phyloP scores from a whole-genome alignment of 2,113 vertebrate genomes.

The Solenodon paradoxus region DNA sequence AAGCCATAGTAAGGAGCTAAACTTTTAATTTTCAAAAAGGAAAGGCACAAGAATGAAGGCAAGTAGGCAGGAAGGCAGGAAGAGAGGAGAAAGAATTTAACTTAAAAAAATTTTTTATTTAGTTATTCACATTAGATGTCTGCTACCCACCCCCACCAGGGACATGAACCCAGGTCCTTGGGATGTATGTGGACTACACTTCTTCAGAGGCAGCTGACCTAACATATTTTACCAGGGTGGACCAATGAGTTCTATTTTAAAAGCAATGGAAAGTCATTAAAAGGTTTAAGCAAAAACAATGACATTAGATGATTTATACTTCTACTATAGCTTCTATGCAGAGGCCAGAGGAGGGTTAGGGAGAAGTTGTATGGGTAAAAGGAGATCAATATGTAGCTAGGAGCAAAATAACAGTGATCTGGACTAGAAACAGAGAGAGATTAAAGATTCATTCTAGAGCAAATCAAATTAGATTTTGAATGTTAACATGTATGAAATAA shows the following conservation, averaged over 20 bases:
- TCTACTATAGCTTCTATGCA: neutral
- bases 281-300: slow-evolving; percentile 10
- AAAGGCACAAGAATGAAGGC: no score
- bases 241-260: slow-evolving; percentile 29
- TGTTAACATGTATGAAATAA: no score
- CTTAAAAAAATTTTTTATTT: no score
- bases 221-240: no score
- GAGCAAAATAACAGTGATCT: neutral
- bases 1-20: neutral
- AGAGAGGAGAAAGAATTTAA: no score
- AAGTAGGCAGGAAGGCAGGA: no score
- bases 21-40: no score
- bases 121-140: no score
- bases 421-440: neutral
- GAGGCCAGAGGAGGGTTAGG: neutral
- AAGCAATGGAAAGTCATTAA: neutral
- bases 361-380: neutral
- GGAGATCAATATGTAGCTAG: neutral
- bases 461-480: neutral
- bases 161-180: no score
- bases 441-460: neutral
- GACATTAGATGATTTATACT: neutral
- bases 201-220: no score
- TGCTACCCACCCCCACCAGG: no score
- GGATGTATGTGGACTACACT: no score